phyloP scores from a whole-genome alignment of 2,797 vertebrate species.

The Syngnathus acus region DNA sequence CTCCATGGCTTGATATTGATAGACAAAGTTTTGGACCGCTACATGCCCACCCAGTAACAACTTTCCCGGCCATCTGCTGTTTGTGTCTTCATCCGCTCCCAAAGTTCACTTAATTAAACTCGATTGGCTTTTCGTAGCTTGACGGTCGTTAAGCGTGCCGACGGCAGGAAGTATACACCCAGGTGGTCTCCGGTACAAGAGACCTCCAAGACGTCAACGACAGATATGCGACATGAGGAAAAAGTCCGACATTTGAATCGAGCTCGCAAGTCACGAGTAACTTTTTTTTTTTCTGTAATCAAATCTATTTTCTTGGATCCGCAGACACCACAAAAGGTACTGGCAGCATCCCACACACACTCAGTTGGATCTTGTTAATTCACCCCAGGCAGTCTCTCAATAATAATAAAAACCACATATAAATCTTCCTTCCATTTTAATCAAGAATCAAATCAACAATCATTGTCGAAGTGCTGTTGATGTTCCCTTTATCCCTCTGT shows the following conservation, averaged over 20 bases:
- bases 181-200: slow-evolving; percentile 24
- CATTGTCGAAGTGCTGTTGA: slow-evolving; percentile 26
- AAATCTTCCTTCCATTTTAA: slow-evolving; percentile 32
- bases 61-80: slow-evolving; percentile 17
- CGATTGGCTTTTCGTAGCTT: slow-evolving; percentile 22
- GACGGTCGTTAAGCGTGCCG: neutral
- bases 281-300: too few relatives aligned
- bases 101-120: slow-evolving; percentile 17
- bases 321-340: too few relatives aligned
- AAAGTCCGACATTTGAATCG: neutral
- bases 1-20: slow-evolving; percentile 44
- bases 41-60: slow-evolving; percentile 44
- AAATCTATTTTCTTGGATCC: too few relatives aligned
- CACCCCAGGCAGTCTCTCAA: slow-evolving; percentile 12
- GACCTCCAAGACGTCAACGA: slow-evolving; percentile 7
- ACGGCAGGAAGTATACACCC: neutral
- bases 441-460: slow-evolving; percentile 20
- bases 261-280: too few relatives aligned
- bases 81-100: slow-evolving; percentile 17
- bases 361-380: neutral
- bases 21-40: slow-evolving; percentile 13
- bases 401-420: slow-evolving; percentile 3
- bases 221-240: neutral
- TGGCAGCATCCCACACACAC: too few relatives aligned
- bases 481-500: slow-evolving; percentile 12